Evolutionary conservation across 2,888 invertebrate genomes (phyloP).

Genomic region (Atethmia centrago): DNA sequence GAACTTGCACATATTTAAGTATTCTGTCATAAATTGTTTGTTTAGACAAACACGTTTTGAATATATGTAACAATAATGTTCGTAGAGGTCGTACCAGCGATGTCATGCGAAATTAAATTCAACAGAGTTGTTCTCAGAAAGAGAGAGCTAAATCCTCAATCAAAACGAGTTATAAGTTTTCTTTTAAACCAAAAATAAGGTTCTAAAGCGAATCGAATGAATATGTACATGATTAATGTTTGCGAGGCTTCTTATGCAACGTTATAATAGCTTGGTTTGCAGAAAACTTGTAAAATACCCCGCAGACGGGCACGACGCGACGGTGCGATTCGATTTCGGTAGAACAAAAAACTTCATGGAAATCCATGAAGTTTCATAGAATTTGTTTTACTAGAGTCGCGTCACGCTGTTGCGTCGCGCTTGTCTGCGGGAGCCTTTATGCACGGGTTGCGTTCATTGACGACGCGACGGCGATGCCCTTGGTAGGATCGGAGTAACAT

Average conservation of each 20-base stretch:
- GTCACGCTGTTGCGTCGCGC: too few species aligned
- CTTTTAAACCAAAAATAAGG: constrained; percentile 28
- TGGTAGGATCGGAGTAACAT: constrained; percentile 52
- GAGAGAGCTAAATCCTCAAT: constrained; percentile 47
- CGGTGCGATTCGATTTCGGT: too few species aligned
- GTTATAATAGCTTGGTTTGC: constrained; percentile 33
- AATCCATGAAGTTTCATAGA: too few species aligned
- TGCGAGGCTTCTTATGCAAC: constrained; percentile 19
- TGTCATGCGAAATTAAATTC: constrained; percentile 24
- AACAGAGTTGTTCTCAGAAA: constrained; percentile 35
- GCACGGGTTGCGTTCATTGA: constrained; percentile 37
- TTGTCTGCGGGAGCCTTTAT: too few species aligned
- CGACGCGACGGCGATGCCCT: constrained; percentile 51
- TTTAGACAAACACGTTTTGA: constrained; percentile 11
- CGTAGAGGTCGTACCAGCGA: not conserved
- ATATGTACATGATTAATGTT: constrained; percentile 34
- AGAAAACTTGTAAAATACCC: constrained; percentile 36
- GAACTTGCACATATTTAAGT: constrained; percentile 29
- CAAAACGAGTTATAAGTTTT: constrained; percentile 51
- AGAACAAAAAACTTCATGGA: too few species aligned
- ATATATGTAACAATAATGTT: constrained; percentile 18
- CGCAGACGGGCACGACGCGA: too few species aligned
- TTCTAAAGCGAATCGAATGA: constrained; percentile 10
- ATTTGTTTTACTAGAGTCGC: too few species aligned
- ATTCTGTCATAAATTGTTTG: constrained; percentile 12